These are phyloP conservation scores for Trachelus iudaicus DNA, from an alignment of 2,888 invertebrate genomes.

Conservation along the genomic window DNA sequence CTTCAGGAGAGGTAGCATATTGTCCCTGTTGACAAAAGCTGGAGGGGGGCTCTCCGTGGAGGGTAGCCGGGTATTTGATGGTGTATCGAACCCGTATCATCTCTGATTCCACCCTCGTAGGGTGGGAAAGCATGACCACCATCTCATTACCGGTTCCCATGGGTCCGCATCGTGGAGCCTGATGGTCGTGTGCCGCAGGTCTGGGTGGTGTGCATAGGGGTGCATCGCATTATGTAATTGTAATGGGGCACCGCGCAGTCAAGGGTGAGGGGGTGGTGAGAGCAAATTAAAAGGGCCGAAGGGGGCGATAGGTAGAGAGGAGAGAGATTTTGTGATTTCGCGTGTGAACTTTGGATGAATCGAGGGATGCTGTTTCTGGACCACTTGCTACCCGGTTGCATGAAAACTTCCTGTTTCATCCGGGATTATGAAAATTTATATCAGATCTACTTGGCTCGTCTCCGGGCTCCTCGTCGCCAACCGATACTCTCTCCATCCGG, in stretches of 20 bases:
- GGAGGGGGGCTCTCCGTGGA: constrained; percentile 52
- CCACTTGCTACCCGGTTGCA: background rate
- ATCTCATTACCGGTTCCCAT: constrained; percentile 66
- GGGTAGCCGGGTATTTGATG: constrained; percentile 26
- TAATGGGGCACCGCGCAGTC: constrained; percentile 39
- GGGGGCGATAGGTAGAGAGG: constrained; percentile 15
- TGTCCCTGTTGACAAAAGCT: constrained; percentile 64
- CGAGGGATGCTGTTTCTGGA: background rate
- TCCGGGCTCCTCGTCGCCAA: background rate
- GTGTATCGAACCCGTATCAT: constrained; percentile 7
- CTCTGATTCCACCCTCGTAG: constrained; percentile 14
- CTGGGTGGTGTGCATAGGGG: constrained; percentile 32
- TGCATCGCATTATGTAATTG: constrained; percentile 63
- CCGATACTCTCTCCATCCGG: background rate
- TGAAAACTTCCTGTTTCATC: background rate
- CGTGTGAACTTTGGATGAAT: constrained; percentile 47
- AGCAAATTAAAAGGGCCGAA: constrained; percentile 21
- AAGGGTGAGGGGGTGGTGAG: constrained; percentile 13
- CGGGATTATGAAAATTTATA: background rate
- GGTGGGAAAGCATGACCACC: constrained; percentile 64
- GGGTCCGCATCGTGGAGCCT: constrained; percentile 47
- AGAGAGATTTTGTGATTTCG: constrained; percentile 32
- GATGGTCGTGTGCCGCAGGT: constrained; percentile 36
- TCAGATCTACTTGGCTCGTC: background rate
- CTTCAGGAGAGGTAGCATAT: constrained; percentile 57